Evolutionary conservation across 2,888 invertebrate species (phyloP).

Genomic region (Griposia aprilina): DNA sequence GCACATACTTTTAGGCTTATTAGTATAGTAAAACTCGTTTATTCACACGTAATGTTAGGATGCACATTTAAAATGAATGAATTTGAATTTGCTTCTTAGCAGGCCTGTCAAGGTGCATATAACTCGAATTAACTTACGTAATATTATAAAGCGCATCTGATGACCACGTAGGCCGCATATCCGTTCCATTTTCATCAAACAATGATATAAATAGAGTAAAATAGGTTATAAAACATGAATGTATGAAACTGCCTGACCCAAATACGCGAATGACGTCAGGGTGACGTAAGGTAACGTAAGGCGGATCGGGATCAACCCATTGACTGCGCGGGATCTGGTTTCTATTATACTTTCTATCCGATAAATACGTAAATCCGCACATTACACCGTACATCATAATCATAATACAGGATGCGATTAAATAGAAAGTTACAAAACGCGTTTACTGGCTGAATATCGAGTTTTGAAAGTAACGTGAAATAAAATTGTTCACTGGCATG

Average conservation of each 20-base stretch:
- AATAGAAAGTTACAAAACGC: conserved; percentile 66
- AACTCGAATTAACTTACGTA: conserved; percentile 50
- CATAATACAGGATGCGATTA: conserved; percentile 64
- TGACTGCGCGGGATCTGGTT: conserved; percentile 78
- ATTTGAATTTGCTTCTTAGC: conserved; percentile 28
- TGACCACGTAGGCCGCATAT: conserved; percentile 69
- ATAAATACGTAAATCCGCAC: conserved; percentile 61
- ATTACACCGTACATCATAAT: conserved; percentile 56
- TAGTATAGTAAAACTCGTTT: background rate
- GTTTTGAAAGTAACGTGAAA: conserved; percentile 57
- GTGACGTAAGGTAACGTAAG: conserved; percentile 83
- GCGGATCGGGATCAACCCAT: conserved; percentile 75
- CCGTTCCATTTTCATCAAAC: conserved; percentile 76
- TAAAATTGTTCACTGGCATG: conserved; percentile 50
- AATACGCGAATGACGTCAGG: conserved; percentile 84
- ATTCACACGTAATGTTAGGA: conserved; percentile 25
- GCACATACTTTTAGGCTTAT: conserved; percentile 7
- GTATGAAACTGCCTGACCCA: conserved; percentile 86
- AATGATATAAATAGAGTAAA: conserved; percentile 81
- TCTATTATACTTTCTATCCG: conserved; percentile 70
- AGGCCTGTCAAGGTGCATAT: conserved; percentile 59
- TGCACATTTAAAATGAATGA: conserved; percentile 16
- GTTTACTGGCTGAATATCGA: conserved; percentile 55
- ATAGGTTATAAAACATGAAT: conserved; percentile 84
- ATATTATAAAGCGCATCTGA: conserved; percentile 64